Conservation (phyloP, 2,113 vertebrate species). For the Oryzias curvinotus region DNA sequence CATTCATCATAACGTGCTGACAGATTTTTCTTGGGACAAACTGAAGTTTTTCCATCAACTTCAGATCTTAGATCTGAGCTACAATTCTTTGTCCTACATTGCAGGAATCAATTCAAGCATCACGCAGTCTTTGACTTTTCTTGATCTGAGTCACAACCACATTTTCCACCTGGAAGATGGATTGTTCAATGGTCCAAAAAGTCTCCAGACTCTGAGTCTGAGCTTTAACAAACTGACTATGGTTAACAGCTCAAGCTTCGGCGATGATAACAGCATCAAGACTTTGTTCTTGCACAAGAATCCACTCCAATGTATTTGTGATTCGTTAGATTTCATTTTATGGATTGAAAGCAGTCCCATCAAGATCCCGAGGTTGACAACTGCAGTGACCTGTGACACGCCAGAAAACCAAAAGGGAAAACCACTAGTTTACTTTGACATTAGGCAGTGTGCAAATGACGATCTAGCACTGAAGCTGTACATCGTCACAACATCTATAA, state of each 20-base stretch:
- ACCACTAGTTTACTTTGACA: slow-evolving; percentile 60
- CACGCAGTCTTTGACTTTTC: slow-evolving; percentile 62
- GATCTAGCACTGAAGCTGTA: slow-evolving; percentile 48
- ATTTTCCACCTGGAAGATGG: slow-evolving; percentile 67
- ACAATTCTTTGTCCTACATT: slow-evolving; percentile 70
- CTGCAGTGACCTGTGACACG: slow-evolving; percentile 61
- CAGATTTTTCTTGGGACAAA: slow-evolving; percentile 65
- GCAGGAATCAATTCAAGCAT: slow-evolving; percentile 41
- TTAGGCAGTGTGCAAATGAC: slow-evolving; percentile 64
- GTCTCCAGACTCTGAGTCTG: slow-evolving; percentile 69
- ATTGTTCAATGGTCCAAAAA: slow-evolving; percentile 57
- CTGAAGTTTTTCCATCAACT: slow-evolving; percentile 58
- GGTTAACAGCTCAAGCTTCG: slow-evolving; percentile 72
- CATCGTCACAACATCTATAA: slow-evolving; percentile 57
- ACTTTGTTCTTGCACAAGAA: slow-evolving; percentile 70
- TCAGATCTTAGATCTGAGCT: slow-evolving; percentile 67
- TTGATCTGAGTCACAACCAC: slow-evolving; percentile 74
- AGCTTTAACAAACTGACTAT: slow-evolving; percentile 69
- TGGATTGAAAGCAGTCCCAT: slow-evolving; percentile 66
- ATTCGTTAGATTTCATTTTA: slow-evolving; percentile 69
- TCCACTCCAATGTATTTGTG: slow-evolving; percentile 79
- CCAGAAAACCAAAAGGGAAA: slow-evolving; percentile 45
- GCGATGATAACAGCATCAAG: slow-evolving; percentile 38
- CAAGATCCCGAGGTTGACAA: slow-evolving; percentile 69
- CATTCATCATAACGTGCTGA: slow-evolving; percentile 63